Conservation (phyloP, 2,888 invertebrate species). For the Ramazzottius varieornatus region DNA sequence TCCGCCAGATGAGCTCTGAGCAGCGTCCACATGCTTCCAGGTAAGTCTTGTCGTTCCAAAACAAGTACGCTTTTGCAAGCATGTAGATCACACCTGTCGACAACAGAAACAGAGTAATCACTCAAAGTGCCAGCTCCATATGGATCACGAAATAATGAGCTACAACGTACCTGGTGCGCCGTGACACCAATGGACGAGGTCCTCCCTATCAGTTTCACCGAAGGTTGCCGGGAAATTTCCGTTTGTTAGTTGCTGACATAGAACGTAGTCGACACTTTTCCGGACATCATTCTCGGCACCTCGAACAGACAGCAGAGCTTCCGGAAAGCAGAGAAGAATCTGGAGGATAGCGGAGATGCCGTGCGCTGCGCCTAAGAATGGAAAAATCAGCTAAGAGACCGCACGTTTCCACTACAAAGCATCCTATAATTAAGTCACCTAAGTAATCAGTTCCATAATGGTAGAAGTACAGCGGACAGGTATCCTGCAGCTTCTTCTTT, state of each 20-base stretch:
- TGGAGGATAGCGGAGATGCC: conserved; percentile 40
- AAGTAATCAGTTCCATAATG: not conserved
- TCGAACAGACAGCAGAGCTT: conserved; percentile 31
- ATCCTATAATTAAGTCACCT: not conserved
- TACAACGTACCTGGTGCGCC: conserved; percentile 54
- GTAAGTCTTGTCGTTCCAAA: conserved; percentile 45
- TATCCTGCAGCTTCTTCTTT: not conserved
- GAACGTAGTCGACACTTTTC: conserved; percentile 36
- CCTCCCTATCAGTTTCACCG: conserved; percentile 32
- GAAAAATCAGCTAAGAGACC: no score
- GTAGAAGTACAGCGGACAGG: not conserved
- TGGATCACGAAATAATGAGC: no score
- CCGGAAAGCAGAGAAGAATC: conserved; percentile 33
- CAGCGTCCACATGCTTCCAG: conserved; percentile 37
- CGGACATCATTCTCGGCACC: conserved; percentile 34
- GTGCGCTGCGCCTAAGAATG: conserved; percentile 30
- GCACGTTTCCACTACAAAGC: no score
- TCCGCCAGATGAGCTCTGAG: conserved; percentile 51
- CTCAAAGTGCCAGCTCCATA: no score
- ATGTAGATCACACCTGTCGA: conserved; percentile 39
- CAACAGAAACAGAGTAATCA: not conserved
- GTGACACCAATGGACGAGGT: conserved; percentile 68
- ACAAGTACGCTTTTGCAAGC: conserved; percentile 48
- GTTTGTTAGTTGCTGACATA: conserved; percentile 37
- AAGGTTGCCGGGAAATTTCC: conserved; percentile 50